Percentiles rank a stretch among this genome's conserved stretches.
These are phyloP conservation scores for Hydrotaea cyrtoneurina DNA, from an alignment of 2,888 invertebrate genomes.

Conservation along the genomic window DNA sequence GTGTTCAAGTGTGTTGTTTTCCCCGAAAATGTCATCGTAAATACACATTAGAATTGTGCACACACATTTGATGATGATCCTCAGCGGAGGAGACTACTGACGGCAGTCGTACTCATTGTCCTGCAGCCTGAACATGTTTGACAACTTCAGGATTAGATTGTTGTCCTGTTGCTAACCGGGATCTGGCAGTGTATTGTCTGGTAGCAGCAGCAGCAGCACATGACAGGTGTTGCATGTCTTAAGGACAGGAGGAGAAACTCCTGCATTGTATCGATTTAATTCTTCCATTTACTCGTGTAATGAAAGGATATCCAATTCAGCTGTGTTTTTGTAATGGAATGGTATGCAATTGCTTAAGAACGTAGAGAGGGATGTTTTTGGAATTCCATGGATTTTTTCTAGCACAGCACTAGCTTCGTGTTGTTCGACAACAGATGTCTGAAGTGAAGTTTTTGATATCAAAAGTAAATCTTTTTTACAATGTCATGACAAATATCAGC, in stretches of 20 bases:
- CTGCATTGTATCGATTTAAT: neutral
- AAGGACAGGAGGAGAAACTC: neutral
- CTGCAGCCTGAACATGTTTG: neutral
- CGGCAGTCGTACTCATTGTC: neutral
- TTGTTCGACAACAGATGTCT: too few species aligned
- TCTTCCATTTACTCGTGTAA: neutral
- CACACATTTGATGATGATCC: neutral
- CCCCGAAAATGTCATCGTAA: neutral
- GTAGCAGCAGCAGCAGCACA: neutral
- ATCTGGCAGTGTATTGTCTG: neutral
- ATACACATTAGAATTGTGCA: neutral
- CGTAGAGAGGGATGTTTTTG: neutral
- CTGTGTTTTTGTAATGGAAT: neutral
- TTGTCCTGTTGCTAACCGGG: too few species aligned
- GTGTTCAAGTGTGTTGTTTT: neutral
- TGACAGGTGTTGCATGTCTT: conserved; percentile 54
- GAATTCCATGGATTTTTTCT: neutral
- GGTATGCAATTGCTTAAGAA: neutral
- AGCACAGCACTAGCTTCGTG: too few species aligned
- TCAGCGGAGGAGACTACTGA: neutral
- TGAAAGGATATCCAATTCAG: neutral
- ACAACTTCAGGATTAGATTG: neutral
- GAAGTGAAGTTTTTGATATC: too few species aligned
- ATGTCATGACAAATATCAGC: too few species aligned
- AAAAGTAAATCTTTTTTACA: too few species aligned